phyloP scores from a whole-genome alignment of 2,888 invertebrate genomes.

The Caenorhabditis japonica region DNA sequence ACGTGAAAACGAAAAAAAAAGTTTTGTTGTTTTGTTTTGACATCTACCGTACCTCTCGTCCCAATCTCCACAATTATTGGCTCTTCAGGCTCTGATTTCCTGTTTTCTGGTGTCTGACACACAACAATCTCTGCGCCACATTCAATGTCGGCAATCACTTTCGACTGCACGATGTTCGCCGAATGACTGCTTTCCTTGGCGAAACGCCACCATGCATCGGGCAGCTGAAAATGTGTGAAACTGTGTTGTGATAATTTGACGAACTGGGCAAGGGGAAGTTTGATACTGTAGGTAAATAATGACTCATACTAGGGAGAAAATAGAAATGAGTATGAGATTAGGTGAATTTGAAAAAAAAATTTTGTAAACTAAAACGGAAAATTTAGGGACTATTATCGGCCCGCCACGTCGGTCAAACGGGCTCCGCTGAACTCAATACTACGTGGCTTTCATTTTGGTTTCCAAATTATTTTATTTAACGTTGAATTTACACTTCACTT shows the following conservation, averaged over 20 bases:
- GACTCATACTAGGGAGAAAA: background rate
- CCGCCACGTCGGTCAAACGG: too few relatives aligned
- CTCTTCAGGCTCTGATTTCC: constrained; percentile 27
- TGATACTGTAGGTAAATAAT: constrained; percentile 1
- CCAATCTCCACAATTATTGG: constrained; percentile 15
- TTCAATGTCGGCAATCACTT: constrained; percentile 40
- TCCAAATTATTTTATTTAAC: too few relatives aligned
- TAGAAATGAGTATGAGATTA: too few relatives aligned
- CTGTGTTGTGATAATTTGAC: constrained; percentile 11
- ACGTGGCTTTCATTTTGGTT: too few relatives aligned
- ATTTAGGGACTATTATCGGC: too few relatives aligned
- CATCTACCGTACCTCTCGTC: too few relatives aligned
- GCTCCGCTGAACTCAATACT: too few relatives aligned
- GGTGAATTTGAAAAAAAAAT: too few relatives aligned
- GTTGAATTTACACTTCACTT: too few relatives aligned
- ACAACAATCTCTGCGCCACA: constrained; percentile 48
- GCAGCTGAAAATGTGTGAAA: constrained; percentile 31
- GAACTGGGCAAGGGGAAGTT: constrained; percentile 1
- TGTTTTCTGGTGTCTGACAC: constrained; percentile 37
- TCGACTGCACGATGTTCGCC: constrained; percentile 45
- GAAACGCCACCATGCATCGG: constrained; percentile 45
- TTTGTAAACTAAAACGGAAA: too few relatives aligned
- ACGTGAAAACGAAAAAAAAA: too few relatives aligned
- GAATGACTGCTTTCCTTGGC: constrained; percentile 43
- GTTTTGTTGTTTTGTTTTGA: too few relatives aligned